These are phyloP conservation scores for Temnothorax nylanderi DNA, from an alignment of 1,140 invertebrate species.

Conservation along the genomic window DNA sequence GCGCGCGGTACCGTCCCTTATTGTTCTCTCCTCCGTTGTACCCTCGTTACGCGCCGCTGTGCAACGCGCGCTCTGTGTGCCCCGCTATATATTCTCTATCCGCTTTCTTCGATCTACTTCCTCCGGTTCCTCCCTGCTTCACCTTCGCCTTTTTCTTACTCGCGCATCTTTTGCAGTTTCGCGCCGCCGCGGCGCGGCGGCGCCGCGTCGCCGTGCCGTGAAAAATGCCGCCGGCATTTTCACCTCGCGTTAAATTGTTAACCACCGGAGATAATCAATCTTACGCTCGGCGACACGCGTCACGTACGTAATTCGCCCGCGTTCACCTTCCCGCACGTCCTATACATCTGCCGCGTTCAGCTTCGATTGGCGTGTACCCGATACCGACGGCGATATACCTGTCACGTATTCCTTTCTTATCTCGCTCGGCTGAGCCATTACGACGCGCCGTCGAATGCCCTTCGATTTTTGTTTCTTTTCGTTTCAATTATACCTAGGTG, in stretches of 20 bases:
- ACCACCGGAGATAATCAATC: slow-evolving; percentile 54
- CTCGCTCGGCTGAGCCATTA: background rate
- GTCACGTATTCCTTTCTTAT: background rate
- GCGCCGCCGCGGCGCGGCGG: background rate
- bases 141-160: background rate
- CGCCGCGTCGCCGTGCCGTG: background rate
- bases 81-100: background rate
- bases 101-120: background rate
- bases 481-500: slow-evolving; percentile 3
- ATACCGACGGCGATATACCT: slow-evolving; percentile 20
- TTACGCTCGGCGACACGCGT: slow-evolving; percentile 34
- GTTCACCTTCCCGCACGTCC: background rate
- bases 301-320: slow-evolving; percentile 41
- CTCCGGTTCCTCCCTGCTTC: too few species aligned
- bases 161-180: background rate
- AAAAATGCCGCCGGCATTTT: background rate
- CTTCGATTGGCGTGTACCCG: slow-evolving; percentile 24
- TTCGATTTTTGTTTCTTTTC: slow-evolving; percentile 39
- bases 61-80: slow-evolving; percentile 10
- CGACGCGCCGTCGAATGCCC: background rate
- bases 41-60: slow-evolving; percentile 46
- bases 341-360: background rate
- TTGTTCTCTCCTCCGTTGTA: slow-evolving; percentile 68
- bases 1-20: slow-evolving; percentile 73
- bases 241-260: slow-evolving; percentile 46